Evolutionary conservation across 2,113 vertebrate genomes (phyloP).

Genomic region (Copsychus sechellarum): DNA sequence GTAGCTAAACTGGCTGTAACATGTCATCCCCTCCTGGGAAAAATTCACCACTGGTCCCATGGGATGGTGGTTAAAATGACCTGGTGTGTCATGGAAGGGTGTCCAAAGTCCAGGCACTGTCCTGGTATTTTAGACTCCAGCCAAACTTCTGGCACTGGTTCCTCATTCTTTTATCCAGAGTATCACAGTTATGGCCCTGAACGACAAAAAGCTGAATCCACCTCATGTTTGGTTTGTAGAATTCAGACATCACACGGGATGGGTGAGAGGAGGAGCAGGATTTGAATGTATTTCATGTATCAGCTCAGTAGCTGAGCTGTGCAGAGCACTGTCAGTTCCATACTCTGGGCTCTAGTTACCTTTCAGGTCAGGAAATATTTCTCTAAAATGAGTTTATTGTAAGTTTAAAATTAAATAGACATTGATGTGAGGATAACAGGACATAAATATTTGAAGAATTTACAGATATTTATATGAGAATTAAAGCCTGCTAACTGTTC

Average conservation of each 20-base stretch:
- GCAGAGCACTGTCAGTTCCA: neutral
- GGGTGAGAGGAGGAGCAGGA: neutral
- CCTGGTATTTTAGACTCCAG: neutral
- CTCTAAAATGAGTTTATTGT: neutral
- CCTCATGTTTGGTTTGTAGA: neutral
- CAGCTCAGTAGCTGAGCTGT: neutral
- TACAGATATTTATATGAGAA: neutral
- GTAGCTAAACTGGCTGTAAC: neutral
- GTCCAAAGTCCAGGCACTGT: neutral
- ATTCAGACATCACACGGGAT: accelerated
- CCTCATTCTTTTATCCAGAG: neutral
- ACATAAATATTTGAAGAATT: neutral
- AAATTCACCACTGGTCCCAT: neutral
- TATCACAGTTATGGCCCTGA: neutral
- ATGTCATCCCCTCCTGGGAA: neutral
- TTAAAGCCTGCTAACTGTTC: neutral
- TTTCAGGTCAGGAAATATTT: neutral
- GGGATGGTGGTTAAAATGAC: neutral
- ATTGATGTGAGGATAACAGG: neutral
- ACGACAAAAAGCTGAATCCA: neutral
- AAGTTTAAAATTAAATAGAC: neutral
- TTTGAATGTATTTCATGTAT: neutral
- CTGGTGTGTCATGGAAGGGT: neutral
- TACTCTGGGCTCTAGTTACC: neutral
- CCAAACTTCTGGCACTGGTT: neutral